Conservation (phyloP, 2,797 vertebrate species). For the Triplophysa yarkandensis region DNA sequence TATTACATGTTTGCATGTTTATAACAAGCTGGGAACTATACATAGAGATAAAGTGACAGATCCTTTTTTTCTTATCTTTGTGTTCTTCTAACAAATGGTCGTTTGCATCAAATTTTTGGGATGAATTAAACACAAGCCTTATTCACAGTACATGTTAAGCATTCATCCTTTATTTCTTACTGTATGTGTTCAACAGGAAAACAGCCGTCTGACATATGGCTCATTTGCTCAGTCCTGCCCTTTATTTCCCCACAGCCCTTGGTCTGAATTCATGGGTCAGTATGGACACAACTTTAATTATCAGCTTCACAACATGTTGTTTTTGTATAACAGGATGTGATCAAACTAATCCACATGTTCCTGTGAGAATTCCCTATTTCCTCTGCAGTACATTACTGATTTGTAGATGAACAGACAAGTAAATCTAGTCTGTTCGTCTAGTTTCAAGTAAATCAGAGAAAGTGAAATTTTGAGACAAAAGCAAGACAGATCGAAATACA, state of each 20-base stretch:
- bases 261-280: conserved; percentile 20
- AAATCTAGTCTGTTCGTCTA: background rate
- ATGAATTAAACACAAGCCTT: too few species aligned
- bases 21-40: too few species aligned
- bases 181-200: background rate
- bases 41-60: too few species aligned
- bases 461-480: background rate
- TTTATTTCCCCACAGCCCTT: conserved; percentile 27
- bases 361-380: conserved; percentile 13
- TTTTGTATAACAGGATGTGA: conserved; percentile 39
- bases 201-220: conserved; percentile 17
- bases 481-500: too few species aligned
- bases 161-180: conserved; percentile 14
- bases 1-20: too few species aligned
- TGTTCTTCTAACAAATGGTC: too few species aligned
- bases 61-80: too few species aligned
- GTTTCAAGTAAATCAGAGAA: conserved; percentile 15
- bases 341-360: conserved; percentile 48
- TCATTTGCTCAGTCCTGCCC: conserved; percentile 29
- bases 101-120: too few species aligned
- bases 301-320: conserved; percentile 13
- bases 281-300: conserved; percentile 46
- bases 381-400: conserved; percentile 23
- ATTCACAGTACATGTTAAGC: background rate
- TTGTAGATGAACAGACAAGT: conserved; percentile 43